These are phyloP conservation scores for Anisognathus igniventris DNA, from an alignment of 2,797 vertebrate genomes.

Conservation along the genomic window DNA sequence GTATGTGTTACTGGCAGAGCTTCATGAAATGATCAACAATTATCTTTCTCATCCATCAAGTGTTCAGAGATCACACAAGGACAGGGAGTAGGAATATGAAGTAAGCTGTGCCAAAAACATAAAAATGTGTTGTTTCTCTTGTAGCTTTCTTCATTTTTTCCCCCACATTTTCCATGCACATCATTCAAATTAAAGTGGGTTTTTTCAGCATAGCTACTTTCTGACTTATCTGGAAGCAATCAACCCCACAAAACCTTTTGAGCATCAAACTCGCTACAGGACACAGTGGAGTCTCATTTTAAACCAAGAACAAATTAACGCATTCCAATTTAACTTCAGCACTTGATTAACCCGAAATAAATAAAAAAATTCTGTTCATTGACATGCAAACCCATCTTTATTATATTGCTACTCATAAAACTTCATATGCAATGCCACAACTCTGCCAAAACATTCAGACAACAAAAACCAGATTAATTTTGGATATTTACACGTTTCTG, in stretches of 20 bases:
- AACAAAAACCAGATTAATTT: slow-evolving; percentile 25
- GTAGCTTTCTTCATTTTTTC: not conserved
- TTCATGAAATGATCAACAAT: slow-evolving; percentile 66
- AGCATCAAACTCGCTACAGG: not conserved
- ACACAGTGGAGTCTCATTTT: not conserved
- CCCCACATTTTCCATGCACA: not conserved
- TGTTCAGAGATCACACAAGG: slow-evolving; percentile 48
- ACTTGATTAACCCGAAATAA: slow-evolving; percentile 41
- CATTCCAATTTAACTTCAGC: not conserved
- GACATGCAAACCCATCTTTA: slow-evolving; percentile 29
- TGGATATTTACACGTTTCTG: slow-evolving; percentile 40
- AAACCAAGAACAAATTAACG: slow-evolving; percentile 12
- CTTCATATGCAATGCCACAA: slow-evolving; percentile 16
- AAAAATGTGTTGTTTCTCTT: not conserved
- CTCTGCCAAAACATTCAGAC: slow-evolving; percentile 24
- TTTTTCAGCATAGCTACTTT: not conserved
- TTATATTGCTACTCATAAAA: slow-evolving; percentile 43
- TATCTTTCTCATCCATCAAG: slow-evolving; percentile 61
- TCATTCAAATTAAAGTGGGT: not conserved
- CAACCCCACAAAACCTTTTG: slow-evolving; percentile 16
- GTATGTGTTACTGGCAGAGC: slow-evolving; percentile 39
- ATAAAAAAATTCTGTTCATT: slow-evolving; percentile 27
- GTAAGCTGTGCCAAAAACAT: not conserved
- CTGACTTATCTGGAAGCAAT: slow-evolving; percentile 36
- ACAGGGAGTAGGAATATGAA: slow-evolving; percentile 33